These are phyloP conservation scores for Penaeus vannamei DNA, from an alignment of 1,140 invertebrate species.

Conservation along the genomic window DNA sequence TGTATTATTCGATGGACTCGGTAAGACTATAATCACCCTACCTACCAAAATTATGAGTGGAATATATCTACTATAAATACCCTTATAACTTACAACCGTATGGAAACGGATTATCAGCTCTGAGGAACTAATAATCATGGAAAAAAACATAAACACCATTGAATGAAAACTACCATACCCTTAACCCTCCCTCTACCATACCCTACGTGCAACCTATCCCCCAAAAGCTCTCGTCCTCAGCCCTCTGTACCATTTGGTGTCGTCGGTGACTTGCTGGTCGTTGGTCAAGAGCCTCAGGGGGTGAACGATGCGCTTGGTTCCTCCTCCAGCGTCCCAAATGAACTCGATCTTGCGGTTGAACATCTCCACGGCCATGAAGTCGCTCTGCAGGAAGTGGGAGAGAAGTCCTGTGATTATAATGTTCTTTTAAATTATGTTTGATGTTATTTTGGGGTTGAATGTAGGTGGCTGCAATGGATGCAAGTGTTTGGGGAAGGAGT, in stretches of 20 bases:
- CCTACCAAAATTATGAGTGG: too few relatives aligned
- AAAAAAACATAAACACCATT: too few relatives aligned
- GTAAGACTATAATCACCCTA: not conserved
- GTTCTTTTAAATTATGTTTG: not conserved
- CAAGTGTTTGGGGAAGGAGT: not conserved
- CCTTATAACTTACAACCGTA: too few relatives aligned
- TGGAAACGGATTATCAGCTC: too few relatives aligned
- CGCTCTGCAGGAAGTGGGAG: conserved; percentile 40
- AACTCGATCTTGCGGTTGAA: conserved; percentile 82
- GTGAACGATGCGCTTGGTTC: conserved; percentile 78
- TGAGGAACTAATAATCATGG: too few relatives aligned
- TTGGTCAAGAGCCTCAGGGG: conserved; percentile 75
- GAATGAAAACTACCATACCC: too few relatives aligned
- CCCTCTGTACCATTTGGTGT: conserved; percentile 84
- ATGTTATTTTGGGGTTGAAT: too few relatives aligned
- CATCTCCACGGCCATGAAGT: conserved; percentile 87
- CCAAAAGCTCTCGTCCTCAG: conserved; percentile 74
- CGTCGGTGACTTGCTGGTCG: conserved; percentile 76
- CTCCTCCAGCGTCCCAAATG: conserved; percentile 84
- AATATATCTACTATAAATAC: too few relatives aligned
- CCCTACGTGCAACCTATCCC: too few relatives aligned
- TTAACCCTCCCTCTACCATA: too few relatives aligned
- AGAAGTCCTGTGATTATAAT: conserved; percentile 53
- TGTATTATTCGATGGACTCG: not conserved
- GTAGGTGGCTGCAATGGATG: too few relatives aligned